Evolutionary conservation across 2,113 vertebrate species (phyloP), one percentile per base, ranked within the genome.

Genomic region (Arizona elegans): DNA sequence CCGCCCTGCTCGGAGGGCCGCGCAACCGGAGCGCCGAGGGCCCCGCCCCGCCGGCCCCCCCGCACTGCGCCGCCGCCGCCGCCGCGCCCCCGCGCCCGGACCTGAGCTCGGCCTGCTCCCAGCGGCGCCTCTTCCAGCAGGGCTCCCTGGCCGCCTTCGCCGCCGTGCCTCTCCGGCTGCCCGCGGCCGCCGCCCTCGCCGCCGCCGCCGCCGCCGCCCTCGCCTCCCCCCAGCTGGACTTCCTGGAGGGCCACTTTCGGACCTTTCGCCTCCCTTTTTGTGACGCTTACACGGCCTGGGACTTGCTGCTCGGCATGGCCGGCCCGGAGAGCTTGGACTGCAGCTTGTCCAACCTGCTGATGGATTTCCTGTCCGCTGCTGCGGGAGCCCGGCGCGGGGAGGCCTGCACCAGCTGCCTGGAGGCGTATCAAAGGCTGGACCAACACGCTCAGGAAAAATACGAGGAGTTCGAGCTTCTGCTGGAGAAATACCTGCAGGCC

Each of bases 361-460:
- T 96, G 96, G 98, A 98, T 92, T 94, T 98, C 95, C 95, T 97
- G 96, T 97, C 97, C 47, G 96, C 98, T 3, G 97, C 97, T 88
- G 97, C 98, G 56, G 97, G 97, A 90, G 97, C 97, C 33, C 97
- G 97, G 95, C 97, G 97, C 3, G 98, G 97, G 92, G 98, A 98
- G 95, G 97, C 97, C 93, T 98, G 98, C 96, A 97, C 97, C 97
- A 97, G 96, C 97, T 98, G 98, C 94, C 97, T 98, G 93, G 98
- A 98, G 96, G 98, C 98, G 0, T 98, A 98, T 96, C 97, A 98
- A 97, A 97, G 98, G 96, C 97, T 98, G 96, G 98, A 98, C 97
- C 98, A 98, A 98, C 98, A 98, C 96, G 98, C 98, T 98, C 98
- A 98, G 98, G 98, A 98, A 98, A 98, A 98, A 98, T 98, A 98